A percentile compares a stretch with the other conserved stretches of the same genome.
These are phyloP conservation scores for Embidobia sp. DNA, from an alignment of 2,888 invertebrate genomes.

Conservation along the genomic window DNA sequence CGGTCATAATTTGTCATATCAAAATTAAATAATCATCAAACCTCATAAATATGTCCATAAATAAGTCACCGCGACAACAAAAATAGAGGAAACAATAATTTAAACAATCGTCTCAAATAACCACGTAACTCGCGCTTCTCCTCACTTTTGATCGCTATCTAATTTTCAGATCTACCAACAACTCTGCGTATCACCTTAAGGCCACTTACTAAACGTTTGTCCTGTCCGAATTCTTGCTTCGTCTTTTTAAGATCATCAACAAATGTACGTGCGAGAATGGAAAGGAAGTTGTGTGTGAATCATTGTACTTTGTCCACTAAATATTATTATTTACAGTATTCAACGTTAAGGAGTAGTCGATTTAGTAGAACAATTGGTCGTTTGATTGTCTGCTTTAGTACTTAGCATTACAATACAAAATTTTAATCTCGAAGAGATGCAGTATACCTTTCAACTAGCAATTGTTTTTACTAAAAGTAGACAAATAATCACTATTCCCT, in stretches of 20 bases:
- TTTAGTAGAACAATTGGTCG: too few relatives aligned
- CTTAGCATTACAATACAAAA: too few relatives aligned
- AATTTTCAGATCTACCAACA: slow-evolving; percentile 52
- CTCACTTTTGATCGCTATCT: slow-evolving; percentile 31
- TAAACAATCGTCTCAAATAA: slow-evolving; percentile 26
- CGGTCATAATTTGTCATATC: neutral
- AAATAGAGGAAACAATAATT: slow-evolving; percentile 18
- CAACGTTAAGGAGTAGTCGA: too few relatives aligned
- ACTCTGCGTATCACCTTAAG: slow-evolving; percentile 52
- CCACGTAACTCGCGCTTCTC: slow-evolving; percentile 1
- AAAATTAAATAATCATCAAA: slow-evolving; percentile 31
- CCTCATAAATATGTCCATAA: slow-evolving; percentile 13
- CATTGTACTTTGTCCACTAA: slow-evolving; percentile 36
- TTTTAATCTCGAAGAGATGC: too few relatives aligned
- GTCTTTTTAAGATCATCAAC: slow-evolving; percentile 12
- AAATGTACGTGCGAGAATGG: slow-evolving; percentile 38
- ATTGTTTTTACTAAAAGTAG: too few relatives aligned
- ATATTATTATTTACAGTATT: slow-evolving; percentile 42
- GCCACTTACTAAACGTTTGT: slow-evolving; percentile 60
- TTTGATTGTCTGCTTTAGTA: too few relatives aligned
- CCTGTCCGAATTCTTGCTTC: slow-evolving; percentile 21
- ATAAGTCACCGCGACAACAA: slow-evolving; percentile 18
- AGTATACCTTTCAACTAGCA: too few relatives aligned
- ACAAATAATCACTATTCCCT: too few relatives aligned
- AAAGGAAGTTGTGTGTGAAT: slow-evolving; percentile 17